Evolutionary conservation across 2,888 invertebrate genomes (phyloP).

Genomic region (Pristionchus mayeri): DNA sequence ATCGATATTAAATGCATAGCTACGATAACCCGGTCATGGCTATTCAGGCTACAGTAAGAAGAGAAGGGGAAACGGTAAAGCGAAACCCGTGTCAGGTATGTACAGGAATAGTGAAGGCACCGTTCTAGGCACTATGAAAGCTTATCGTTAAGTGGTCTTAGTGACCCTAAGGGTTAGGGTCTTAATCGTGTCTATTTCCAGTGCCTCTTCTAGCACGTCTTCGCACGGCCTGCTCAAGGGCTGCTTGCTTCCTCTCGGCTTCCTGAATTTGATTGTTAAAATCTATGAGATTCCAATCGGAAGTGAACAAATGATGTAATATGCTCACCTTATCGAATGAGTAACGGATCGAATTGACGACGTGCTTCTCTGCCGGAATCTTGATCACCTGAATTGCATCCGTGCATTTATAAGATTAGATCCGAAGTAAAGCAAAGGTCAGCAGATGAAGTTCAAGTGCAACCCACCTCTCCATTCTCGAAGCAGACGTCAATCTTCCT

Average conservation of each 20-base stretch:
- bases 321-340: conserved; percentile 52
- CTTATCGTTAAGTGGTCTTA: neutral
- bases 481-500: conserved; percentile 57
- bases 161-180: neutral
- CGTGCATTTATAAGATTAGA: neutral
- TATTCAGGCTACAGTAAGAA: conserved; percentile 21
- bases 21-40: conserved; percentile 35
- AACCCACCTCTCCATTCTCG: conserved; percentile 59
- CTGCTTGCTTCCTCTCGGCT: conserved; percentile 39
- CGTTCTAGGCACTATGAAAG: conserved; percentile 18
- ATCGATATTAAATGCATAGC: conserved; percentile 32
- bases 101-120: conserved; percentile 15
- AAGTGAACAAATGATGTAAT: neutral
- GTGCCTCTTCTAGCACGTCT: conserved; percentile 36
- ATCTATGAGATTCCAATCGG: neutral
- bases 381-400: conserved; percentile 51
- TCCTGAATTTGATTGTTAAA: neutral
- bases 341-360: conserved; percentile 61
- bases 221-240: conserved; percentile 32
- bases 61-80: neutral
- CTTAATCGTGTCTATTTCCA: conserved; percentile 15
- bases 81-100: conserved; percentile 19
- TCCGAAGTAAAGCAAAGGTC: neutral
- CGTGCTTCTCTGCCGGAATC: conserved; percentile 53
- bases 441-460: neutral